Evolutionary conservation across 2,888 invertebrate genomes (phyloP).

Genomic region (Drosophila longiperda): DNA sequence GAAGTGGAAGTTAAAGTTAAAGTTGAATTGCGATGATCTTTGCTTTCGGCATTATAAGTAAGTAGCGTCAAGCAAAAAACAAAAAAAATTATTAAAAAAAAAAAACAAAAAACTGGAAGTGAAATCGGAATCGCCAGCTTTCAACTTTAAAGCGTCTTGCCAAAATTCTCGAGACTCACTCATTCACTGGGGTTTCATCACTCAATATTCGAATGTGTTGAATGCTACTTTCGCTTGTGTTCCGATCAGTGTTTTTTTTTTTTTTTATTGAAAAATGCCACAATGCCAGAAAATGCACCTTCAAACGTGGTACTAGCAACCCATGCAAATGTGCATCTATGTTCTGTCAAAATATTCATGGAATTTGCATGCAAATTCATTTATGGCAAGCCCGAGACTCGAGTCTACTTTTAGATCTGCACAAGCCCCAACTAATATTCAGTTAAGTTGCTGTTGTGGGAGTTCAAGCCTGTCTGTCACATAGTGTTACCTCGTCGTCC

Average conservation of each 20-base stretch:
- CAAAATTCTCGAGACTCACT: constrained; percentile 56
- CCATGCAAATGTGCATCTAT: constrained; percentile 45
- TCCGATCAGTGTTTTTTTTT: constrained; percentile 24
- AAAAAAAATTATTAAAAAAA: not conserved
- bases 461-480: constrained; percentile 15
- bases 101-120: constrained; percentile 61
- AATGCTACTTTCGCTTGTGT: constrained; percentile 53
- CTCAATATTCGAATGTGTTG: constrained; percentile 43
- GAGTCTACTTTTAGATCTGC: constrained; percentile 4
- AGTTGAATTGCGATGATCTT: constrained; percentile 65
- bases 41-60: constrained; percentile 56
- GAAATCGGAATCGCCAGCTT: constrained; percentile 59
- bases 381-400: constrained; percentile 3
- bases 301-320: not conserved
- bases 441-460: constrained; percentile 19
- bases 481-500: constrained; percentile 4
- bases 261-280: constrained; percentile 37
- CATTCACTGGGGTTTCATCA: constrained; percentile 51
- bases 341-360: constrained; percentile 35
- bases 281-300: constrained; percentile 4
- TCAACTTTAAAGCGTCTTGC: constrained; percentile 35
- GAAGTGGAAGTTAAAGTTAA: constrained; percentile 53
- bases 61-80: constrained; percentile 25
- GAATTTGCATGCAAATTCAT: constrained; percentile 49
- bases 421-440: constrained; percentile 12